Base-by-base conservation (phyloP, 2,113 vertebrate genomes). In the Sebastes schlegelii region DNA sequence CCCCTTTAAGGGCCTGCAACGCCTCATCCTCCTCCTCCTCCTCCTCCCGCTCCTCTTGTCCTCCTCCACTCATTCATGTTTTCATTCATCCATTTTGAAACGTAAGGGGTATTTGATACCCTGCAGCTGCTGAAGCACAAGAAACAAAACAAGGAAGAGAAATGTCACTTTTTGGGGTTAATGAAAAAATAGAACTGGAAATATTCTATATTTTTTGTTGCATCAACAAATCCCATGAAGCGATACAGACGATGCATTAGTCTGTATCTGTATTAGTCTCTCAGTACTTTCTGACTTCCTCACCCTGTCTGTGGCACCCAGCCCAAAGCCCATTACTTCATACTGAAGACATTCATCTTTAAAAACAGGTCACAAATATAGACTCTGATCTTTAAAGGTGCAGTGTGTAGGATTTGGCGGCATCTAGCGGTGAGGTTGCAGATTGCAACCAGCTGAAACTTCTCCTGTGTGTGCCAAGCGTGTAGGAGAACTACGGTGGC, bases 1-100 rank as follows among this genome's bases (percentile, higher is more conserved):
- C 74, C 61, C 43, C 19, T 81, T 62, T 4, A 52, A 80, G 77
- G 80, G 79, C 54, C 79, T 16, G 55, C 51, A 65, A 78, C 7
- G 69, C 72, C 73, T 68, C 77, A 54, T 77, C 48, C 19, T 74
- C 14, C 67, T 74, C 71, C 4, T 49, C 72, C 34, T 34, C 72
- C 73, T 68, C 77, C 60, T 77, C 48, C 19, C 71, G 19, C 67
- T 74, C 71, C 4, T 49, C 72, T 66, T 2, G 62, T 86, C 74
- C 55, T 82, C 70, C 67, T 81, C 66, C 83, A 87, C 75, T 80
- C 89, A 86, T 58, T 89, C 86, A 86, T 76, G 67, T 69, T 84
- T 87, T 80, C 82, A 92, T 93, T 89, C 86, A 89, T 89, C 77
- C 80, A 23, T 85, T 34, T 90, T 88, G 82, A 90, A 92, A 92